Percentiles rank a stretch among this genome's conserved stretches.
Conservation (phyloP, 2,888 invertebrate genomes). For the Lydus trimaculatus region DNA sequence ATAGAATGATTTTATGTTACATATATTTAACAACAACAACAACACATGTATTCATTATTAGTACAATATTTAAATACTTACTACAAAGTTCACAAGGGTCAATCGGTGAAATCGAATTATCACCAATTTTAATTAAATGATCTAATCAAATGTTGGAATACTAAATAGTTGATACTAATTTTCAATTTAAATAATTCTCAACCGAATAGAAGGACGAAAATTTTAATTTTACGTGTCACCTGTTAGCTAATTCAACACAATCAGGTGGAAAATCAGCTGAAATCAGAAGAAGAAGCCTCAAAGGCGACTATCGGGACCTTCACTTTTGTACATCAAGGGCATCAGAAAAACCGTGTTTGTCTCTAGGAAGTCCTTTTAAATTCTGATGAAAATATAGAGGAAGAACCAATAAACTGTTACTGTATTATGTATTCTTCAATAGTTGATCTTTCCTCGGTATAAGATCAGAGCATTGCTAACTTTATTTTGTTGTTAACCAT, state of each 20-base stretch:
- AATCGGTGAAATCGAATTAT: slow-evolving; percentile 48
- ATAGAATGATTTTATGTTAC: slow-evolving; percentile 2
- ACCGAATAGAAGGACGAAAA: too few species aligned
- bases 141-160: slow-evolving; percentile 26
- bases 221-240: too few species aligned
- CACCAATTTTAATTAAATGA: slow-evolving; percentile 42
- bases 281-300: too few species aligned
- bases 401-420: too few species aligned
- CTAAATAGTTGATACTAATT: slow-evolving; percentile 15
- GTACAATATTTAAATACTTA: slow-evolving; percentile 32
- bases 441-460: neutral
- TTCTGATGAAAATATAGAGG: too few species aligned
- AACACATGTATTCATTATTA: slow-evolving; percentile 24
- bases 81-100: slow-evolving; percentile 42
- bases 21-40: slow-evolving; percentile 17
- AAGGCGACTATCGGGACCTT: too few species aligned
- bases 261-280: too few species aligned
- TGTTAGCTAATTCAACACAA: too few species aligned
- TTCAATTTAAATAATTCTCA: neutral
- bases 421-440: neutral
- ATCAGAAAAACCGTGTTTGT: too few species aligned
- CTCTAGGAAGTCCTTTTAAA: too few species aligned
- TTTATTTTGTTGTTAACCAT: slow-evolving; percentile 18
- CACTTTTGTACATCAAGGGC: too few species aligned
- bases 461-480: slow-evolving; percentile 28